phyloP scores from a whole-genome alignment of 2,888 invertebrate species.

The Cryptocheilus praepositus region DNA sequence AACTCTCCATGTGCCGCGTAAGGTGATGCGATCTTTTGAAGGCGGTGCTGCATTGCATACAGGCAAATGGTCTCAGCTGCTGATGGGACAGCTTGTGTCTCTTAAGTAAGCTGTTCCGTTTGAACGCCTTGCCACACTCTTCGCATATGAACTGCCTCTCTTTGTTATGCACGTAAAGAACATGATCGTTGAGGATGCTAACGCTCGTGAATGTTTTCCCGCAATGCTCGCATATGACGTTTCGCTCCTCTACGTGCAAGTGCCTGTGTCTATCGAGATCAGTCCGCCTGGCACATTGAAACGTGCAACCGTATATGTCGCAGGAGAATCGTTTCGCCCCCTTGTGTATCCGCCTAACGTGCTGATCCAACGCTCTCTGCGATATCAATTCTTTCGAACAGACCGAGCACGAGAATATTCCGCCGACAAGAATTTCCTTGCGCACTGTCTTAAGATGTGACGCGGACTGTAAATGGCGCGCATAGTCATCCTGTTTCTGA shows the following conservation, averaged over 20 bases:
- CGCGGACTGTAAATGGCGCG: slow-evolving; percentile 56
- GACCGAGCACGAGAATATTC: slow-evolving; percentile 62
- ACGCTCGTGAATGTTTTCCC: slow-evolving; percentile 69
- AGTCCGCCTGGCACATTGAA: slow-evolving; percentile 65
- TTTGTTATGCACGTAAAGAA: slow-evolving; percentile 68
- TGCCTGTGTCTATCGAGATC: slow-evolving; percentile 67
- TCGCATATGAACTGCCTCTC: slow-evolving; percentile 68
- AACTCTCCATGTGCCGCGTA: slow-evolving; percentile 67
- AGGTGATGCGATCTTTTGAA: slow-evolving; percentile 70
- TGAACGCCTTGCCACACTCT: slow-evolving; percentile 70
- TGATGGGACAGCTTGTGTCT: slow-evolving; percentile 70
- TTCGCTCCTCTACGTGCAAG: slow-evolving; percentile 66
- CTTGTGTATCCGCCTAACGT: slow-evolving; percentile 65
- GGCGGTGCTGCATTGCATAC: slow-evolving; percentile 65
- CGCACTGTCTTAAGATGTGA: slow-evolving; percentile 54
- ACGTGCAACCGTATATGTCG: slow-evolving; percentile 63
- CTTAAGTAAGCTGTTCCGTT: slow-evolving; percentile 69
- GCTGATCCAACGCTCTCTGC: slow-evolving; percentile 66
- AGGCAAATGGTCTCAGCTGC: slow-evolving; percentile 67
- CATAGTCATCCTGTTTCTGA: slow-evolving; percentile 56
- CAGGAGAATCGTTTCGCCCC: slow-evolving; percentile 63
- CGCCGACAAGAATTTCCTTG: slow-evolving; percentile 56
- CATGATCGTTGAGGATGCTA: slow-evolving; percentile 70
- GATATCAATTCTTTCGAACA: slow-evolving; percentile 67
- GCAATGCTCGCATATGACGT: slow-evolving; percentile 70